Evolutionary conservation across 1,140 invertebrate genomes (phyloP), one percentile per base, ranked within the genome.

Genomic region (Ephestia elutella): DNA sequence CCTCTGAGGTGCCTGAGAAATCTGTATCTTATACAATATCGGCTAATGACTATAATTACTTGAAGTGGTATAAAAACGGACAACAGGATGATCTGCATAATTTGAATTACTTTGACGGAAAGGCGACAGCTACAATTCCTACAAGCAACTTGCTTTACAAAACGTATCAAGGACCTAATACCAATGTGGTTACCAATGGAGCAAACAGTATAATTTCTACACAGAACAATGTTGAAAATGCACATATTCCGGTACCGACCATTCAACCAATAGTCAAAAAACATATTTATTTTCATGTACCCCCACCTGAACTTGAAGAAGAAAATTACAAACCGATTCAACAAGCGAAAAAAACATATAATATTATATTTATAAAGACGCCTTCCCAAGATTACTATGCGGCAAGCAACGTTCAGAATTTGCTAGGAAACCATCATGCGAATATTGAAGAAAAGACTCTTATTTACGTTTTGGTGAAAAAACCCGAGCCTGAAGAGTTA

Each of bases 401-500:
- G 3, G 32, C 9, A 4, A 35, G 13, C 32, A 25, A 18, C 68
- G 5, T 62, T 51, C 49, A 57, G 32, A 54, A 58, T 20, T 38
- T 57, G 8, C 20, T 15, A 13, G 19, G 63, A 11, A 68, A 62
- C 18, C 50, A 60, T 28, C 19, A 62, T n/a, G 57, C 63, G 8
- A 44, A 64, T 5, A 53, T 66, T 65, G 94, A 95, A 86, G 93
- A 95, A 77, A 96, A 95, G 82, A 96, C 95, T 2, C 87, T 96
- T 53, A 95, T 96, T 73, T 96, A 96, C 79, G 94, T 96, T 13
- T 85, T 96, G 68, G 93, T 95, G 21, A 95, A 95, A 90, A 95
- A 95, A 82, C 94, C 93, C 1, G 93, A 94, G 68, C 92, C 92
- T 1, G 92, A 94, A 57, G 90, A 94, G 57, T 82, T 91, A 21